Conservation (phyloP, 2,113 vertebrate genomes). For the Amazona vittata region DNA sequence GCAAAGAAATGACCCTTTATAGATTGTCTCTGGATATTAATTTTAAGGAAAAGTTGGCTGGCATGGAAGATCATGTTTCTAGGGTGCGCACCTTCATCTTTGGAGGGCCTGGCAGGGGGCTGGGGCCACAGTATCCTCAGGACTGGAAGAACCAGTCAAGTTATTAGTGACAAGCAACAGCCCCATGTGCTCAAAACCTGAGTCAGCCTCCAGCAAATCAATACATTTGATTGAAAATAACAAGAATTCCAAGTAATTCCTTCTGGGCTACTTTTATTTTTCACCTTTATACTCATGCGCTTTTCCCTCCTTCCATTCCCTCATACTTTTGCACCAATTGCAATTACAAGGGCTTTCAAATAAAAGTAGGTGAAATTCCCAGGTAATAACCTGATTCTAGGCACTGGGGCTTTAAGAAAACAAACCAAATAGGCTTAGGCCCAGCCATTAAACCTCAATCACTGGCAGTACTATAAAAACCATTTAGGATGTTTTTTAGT, state of each 20-base stretch:
- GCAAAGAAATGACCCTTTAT: not conserved
- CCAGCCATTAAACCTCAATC: not conserved
- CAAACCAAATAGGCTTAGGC: not conserved
- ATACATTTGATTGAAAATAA: not conserved
- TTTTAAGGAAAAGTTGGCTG: not conserved
- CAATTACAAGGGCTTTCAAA: not conserved
- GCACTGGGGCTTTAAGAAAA: not conserved
- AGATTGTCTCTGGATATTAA: accelerated
- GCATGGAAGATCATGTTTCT: not conserved
- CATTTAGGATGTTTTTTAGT: not conserved
- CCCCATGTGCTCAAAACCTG: not conserved
- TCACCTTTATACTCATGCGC: not conserved
- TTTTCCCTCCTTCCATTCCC: not conserved
- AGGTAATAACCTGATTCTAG: not conserved
- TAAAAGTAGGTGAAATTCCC: not conserved
- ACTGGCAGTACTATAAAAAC: not conserved
- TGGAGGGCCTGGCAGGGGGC: not conserved
- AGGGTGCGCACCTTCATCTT: not conserved
- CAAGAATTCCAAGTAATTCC: not conserved
- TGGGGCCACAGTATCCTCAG: not conserved
- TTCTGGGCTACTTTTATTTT: not conserved
- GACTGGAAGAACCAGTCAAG: not conserved
- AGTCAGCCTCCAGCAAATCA: not conserved
- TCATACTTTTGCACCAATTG: not conserved
- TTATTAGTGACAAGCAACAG: not conserved